Base-by-base conservation (phyloP, 2,888 invertebrate genomes). In the Morpho deidamia region DNA sequence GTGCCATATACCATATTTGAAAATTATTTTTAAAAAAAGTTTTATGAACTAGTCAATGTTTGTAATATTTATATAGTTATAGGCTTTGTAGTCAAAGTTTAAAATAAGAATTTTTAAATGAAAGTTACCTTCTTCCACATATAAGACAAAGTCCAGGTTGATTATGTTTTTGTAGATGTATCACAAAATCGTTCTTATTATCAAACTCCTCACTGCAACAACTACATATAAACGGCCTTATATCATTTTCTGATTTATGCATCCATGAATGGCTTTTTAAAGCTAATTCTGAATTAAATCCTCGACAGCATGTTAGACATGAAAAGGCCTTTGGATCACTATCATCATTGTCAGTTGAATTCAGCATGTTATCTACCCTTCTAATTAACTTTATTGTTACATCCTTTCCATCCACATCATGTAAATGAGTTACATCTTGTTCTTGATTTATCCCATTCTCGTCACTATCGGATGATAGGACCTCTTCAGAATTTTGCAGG, bases 71-170 rank as follows among this genome's bases (percentile, higher is more conserved):
- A 23, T 23, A 23, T 2, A 23, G 23, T 23, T 23, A 5, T 23
- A 5, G 23, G 5, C 23, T 23, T 23, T 23, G 5, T 23, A 23
- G 23, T 23, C 23, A 23, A 23, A 5, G 23, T 23, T 23, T 23
- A 23, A 3, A 5, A 23, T 23, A 5, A 23, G 23, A 2, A 23
- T 2, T 23, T 23, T 23, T 23, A 2, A 23, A 12, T 11, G 44
- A 48, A 64, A 90, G 92, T 91, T 78, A 94, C 94, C 91, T 88
- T 84, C 94, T 83, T 58, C 93, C 92, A 78, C 94, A 94, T 63
- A 92, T 86, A 69, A 92, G 91, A 68, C 93, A 93, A 71, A 91
- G 89, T 60, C 92, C 92, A 70, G 90, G 91, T 56, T 91, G 90
- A 68, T 91, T 86, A 71, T 93, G 94, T 32, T 91, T 89, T 72